Percentiles rank a stretch among this genome's conserved stretches.
phyloP scores from a whole-genome alignment of 2,797 vertebrate genomes.

The Jordanella pulchra region DNA sequence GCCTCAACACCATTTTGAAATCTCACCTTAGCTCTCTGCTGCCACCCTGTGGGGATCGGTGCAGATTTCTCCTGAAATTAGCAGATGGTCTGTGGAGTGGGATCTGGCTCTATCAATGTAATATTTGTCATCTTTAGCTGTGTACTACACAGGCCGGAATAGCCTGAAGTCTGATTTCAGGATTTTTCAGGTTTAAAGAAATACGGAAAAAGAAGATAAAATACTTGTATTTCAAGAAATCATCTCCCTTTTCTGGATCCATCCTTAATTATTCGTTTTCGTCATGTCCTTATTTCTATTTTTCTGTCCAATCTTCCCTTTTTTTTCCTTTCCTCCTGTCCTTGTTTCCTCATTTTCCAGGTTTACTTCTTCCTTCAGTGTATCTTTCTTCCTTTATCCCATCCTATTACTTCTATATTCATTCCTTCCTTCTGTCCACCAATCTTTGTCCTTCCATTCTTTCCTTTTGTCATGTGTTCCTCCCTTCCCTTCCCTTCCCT shows the following conservation, averaged over 20 bases:
- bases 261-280: too few relatives aligned
- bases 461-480: too few relatives aligned
- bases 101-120: conserved; percentile 10
- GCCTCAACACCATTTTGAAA: conserved; percentile 50
- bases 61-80: conserved; percentile 16
- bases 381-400: too few relatives aligned
- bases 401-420: not conserved
- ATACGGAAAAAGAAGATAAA: not conserved
- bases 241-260: not conserved
- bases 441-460: not conserved
- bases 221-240: not conserved
- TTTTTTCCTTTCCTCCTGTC: too few relatives aligned
- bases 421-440: too few relatives aligned
- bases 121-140: not conserved
- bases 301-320: not conserved
- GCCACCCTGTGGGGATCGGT: conserved; percentile 18
- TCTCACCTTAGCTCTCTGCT: conserved; percentile 20
- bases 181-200: not conserved
- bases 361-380: too few relatives aligned
- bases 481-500: too few relatives aligned
- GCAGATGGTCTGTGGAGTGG: conserved; percentile 8
- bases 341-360: not conserved
- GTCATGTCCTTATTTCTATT: not conserved
- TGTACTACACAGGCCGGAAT: not conserved
- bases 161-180: not conserved